Evolutionary conservation across 1,140 invertebrate species (phyloP), one percentile per base, ranked within the genome.

Genomic region (Conus ventricosus): DNA sequence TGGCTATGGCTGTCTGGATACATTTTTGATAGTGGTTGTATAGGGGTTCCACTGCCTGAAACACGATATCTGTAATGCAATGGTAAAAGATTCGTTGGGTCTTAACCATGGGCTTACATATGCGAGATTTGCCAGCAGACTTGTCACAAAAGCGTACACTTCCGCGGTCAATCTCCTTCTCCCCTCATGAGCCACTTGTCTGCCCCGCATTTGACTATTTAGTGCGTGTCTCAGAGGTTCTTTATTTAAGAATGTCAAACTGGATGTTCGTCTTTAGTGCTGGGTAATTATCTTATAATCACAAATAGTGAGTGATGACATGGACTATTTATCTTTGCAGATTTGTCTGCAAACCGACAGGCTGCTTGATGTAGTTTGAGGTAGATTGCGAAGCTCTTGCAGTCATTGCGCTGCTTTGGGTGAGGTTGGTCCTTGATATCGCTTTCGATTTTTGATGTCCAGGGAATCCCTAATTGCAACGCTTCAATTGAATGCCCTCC

Each of bases 291-390:
- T 39, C 39, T 10, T 39, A 25, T 80, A 6, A 51, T 80, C 76
- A 11, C 51, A 11, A n/a, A 8, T 39, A 80, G 39, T 5, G 25
- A 0, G 76, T 80, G 10, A 80, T 80, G 1, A 80, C 76, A 80
- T n/a, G n/a, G n/a, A n/a, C n/a, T n/a, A n/a, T n/a, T n/a, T 39
- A 27, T 80, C 0, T 3, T 27, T 11, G 25, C 76, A 80, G 76
- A 80, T 80, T 80, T 80, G 76, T 80, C 76, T 39, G 76, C 76
- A 51, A 80, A 80, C 1, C 76, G 25, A 80, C 76, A 39, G 39
- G 76, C 76, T 8, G 76, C 76, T 8, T 80, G 8, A 27, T 27
- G 76, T 5, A 27, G 27, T 7, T 25, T 25, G 76, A 39, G 39
- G 76, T 11, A 80, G 25, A 27, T 27, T 51, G 8, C 17, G 27